Evolutionary conservation across 2,113 vertebrate genomes (phyloP), one percentile per base, ranked within the genome.

Genomic region (Plectropomus leopardus): DNA sequence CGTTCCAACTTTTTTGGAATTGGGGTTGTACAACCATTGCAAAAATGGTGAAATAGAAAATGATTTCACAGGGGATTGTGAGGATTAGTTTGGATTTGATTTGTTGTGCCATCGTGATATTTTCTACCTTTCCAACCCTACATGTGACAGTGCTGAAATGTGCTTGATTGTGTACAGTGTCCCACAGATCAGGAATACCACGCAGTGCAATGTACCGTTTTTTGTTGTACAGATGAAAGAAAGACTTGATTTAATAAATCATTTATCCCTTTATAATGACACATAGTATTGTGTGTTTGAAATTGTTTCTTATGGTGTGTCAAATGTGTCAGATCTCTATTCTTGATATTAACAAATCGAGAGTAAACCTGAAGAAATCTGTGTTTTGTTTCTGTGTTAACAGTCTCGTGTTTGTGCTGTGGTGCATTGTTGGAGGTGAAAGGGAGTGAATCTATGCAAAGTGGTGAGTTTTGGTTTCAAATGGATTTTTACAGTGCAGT

Each of bases 181-280:
- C 60, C 58, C 57, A 50, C 19, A 76, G 30, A 57, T 78, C 48
- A 42, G 75, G 60, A 75, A 10, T 6, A 45, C 73, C 40, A 75
- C 68, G 15, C 72, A 21, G 72, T 78, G 26, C 73, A 7, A 26
- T 80, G 55, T 84, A 68, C 69, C 8, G 7, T 74, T 82, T n/a
- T 80, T 87, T 82, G 58, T 85, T 88, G 83, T 88, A 86, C 82
- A 80, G 45, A 60, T 68, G 54, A 82, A 76, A 40, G 68, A 82
- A 80, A 84, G 80, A 88, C 83, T 72, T 82, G 78, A 75, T 83
- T 90, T 76, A 91, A 93, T 90, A 89, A 91, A 86, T 76, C 4
- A 76, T 71, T 40, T 36, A 79, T 89, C 86, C 89, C 90, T 92
- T 94, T 91, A 91, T 87, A 84, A 87, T 51, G 81, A 85, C 48